A percentile compares a stretch with the other conserved stretches of the same genome.
Conservation (phyloP, 2,888 invertebrate genomes). For the Caprella mutica region DNA sequence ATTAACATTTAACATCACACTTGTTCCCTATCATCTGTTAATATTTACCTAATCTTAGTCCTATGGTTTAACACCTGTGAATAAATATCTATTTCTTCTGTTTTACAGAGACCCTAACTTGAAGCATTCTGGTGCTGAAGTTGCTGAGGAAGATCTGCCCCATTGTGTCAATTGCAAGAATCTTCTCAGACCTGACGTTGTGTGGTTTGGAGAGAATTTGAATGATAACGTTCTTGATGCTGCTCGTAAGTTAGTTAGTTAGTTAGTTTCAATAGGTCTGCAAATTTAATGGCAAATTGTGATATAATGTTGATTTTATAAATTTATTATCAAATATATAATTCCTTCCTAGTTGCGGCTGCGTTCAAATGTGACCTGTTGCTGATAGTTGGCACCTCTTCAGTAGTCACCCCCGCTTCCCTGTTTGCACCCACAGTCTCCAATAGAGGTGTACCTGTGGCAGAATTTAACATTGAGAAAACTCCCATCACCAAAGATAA, state of each 20-base stretch:
- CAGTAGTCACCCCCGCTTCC: constrained; percentile 75
- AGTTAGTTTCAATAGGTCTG: constrained; percentile 1
- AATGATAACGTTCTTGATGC: constrained; percentile 50
- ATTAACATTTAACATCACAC: too few species aligned
- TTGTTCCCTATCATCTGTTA: too few species aligned
- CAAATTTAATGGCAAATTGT: constrained; percentile 10
- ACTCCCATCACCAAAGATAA: constrained; percentile 47
- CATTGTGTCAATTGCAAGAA: constrained; percentile 50
- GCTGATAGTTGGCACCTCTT: constrained; percentile 73
- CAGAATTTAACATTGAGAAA: constrained; percentile 57
- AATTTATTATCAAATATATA: constrained; percentile 8
- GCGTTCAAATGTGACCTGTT: constrained; percentile 58
- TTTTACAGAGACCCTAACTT: constrained; percentile 52
- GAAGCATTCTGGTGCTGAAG: constrained; percentile 46
- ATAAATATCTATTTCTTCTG: too few species aligned
- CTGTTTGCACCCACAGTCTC: constrained; percentile 73
- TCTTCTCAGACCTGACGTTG: constrained; percentile 64
- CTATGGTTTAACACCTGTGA: too few species aligned
- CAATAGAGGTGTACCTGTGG: constrained; percentile 58
- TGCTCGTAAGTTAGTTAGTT: constrained; percentile 50
- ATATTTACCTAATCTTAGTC: too few species aligned
- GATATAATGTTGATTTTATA: constrained; percentile 13
- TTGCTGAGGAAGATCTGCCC: constrained; percentile 54
- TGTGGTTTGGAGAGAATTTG: constrained; percentile 78
- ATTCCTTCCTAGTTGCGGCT: background rate